phyloP scores from a whole-genome alignment of 2,113 vertebrate genomes.

The Seriola aureovittata region DNA sequence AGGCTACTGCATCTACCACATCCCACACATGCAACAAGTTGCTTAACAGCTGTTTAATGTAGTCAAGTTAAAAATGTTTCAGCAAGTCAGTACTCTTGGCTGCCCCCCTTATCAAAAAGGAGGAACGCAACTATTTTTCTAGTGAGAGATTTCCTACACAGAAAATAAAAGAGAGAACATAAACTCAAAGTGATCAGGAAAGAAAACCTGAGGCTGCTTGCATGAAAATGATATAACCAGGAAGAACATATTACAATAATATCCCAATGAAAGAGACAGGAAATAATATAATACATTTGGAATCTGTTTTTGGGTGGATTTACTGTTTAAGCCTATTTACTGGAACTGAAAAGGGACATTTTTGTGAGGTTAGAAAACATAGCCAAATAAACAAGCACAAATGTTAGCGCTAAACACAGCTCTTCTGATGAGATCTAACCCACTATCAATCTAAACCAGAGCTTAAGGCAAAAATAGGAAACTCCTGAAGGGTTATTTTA shows the following conservation, averaged over 20 bases:
- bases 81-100: neutral
- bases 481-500: slow-evolving; percentile 68
- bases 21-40: neutral
- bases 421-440: slow-evolving; percentile 52
- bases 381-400: slow-evolving; percentile 56
- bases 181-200: neutral
- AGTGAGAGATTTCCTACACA: neutral
- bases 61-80: neutral
- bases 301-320: slow-evolving; percentile 40
- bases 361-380: slow-evolving; percentile 50
- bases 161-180: neutral
- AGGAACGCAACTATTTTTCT: neutral
- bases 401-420: slow-evolving; percentile 50
- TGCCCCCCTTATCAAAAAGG: neutral
- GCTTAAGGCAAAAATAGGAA: slow-evolving; percentile 58
- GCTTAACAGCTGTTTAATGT: neutral
- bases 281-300: neutral
- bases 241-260: fast-evolving
- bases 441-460: slow-evolving; percentile 65
- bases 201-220: neutral
- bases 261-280: slow-evolving; percentile 3
- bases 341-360: slow-evolving; percentile 52
- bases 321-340: slow-evolving; percentile 39
- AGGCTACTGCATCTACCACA: neutral
- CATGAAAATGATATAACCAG: neutral